phyloP scores from a whole-genome alignment of 1,140 invertebrate genomes.

The Euglossa dilemma region DNA sequence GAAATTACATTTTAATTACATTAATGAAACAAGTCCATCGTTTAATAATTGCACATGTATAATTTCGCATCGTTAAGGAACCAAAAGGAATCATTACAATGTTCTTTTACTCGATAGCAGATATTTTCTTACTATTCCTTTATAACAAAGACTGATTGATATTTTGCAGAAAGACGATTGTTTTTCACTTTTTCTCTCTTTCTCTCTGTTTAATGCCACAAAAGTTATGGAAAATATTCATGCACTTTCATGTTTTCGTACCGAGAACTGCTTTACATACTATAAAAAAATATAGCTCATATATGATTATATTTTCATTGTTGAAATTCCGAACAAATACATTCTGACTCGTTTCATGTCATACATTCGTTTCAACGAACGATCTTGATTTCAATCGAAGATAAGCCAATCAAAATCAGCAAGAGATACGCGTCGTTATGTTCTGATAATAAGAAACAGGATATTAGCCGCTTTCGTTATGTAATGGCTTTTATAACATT shows the following conservation, averaged over 20 bases:
- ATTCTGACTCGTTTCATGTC: background rate
- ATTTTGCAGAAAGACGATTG: background rate
- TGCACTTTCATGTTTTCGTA: background rate
- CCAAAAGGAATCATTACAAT: background rate
- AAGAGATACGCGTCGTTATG: background rate
- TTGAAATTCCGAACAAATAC: background rate
- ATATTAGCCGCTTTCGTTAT: background rate
- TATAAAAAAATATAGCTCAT: background rate
- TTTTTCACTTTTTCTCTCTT: background rate
- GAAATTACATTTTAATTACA: background rate
- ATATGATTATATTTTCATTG: no score
- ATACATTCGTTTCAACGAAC: background rate
- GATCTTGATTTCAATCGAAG: background rate
- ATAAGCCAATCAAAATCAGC: conserved; percentile 5
- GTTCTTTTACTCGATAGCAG: background rate
- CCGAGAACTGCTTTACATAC: background rate
- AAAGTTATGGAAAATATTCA: background rate
- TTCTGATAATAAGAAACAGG: conserved; percentile 5
- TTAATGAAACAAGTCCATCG: conserved; percentile 18
- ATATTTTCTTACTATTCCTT: background rate
- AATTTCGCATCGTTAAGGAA: background rate
- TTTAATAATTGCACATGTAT: conserved; percentile 12
- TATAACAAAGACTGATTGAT: background rate
- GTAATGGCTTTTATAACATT: conserved; percentile 47
- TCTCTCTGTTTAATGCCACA: background rate